Evolutionary conservation across 2,888 invertebrate species (phyloP).

Genomic region (Drosophila villosipedis): DNA sequence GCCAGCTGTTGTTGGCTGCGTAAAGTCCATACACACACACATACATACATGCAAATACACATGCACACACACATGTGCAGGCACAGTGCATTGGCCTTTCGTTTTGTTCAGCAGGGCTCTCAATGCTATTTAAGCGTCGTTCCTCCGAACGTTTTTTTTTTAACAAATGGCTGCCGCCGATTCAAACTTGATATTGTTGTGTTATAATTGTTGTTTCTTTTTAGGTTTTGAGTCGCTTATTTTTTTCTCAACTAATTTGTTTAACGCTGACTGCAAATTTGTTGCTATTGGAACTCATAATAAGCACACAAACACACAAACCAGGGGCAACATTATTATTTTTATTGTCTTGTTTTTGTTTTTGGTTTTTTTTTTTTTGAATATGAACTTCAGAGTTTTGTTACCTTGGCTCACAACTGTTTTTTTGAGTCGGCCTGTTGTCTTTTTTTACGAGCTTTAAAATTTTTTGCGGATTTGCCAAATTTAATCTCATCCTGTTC

Average conservation of each 20-base stretch:
- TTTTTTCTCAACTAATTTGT: conserved; percentile 65
- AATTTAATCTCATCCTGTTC: conserved; percentile 47
- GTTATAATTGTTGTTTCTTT: conserved; percentile 42
- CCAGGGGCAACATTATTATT: conserved; percentile 59
- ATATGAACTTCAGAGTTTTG: conserved; percentile 47
- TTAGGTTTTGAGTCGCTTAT: conserved; percentile 34
- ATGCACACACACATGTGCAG: conserved; percentile 34
- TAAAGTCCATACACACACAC: conserved; percentile 31
- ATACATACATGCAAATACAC: background rate
- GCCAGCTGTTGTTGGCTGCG: conserved; percentile 73
- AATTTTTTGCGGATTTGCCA: conserved; percentile 29
- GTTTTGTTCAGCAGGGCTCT: conserved; percentile 65
- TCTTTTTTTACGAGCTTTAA: conserved; percentile 38
- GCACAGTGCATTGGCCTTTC: conserved; percentile 76
- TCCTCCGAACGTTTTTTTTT: conserved; percentile 51
- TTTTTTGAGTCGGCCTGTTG: conserved; percentile 30
- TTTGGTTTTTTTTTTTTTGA: conserved; percentile 22
- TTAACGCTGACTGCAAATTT: conserved; percentile 70
- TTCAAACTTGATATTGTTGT: conserved; percentile 73
- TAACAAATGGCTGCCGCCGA: conserved; percentile 64
- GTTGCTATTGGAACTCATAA: conserved; percentile 57
- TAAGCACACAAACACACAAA: conserved; percentile 25
- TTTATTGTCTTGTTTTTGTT: conserved; percentile 25
- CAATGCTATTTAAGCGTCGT: conserved; percentile 76
- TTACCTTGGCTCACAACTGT: conserved; percentile 57